These are phyloP conservation scores for Herminia tarsipennalis DNA, from an alignment of 2,888 invertebrate species.

Conservation along the genomic window DNA sequence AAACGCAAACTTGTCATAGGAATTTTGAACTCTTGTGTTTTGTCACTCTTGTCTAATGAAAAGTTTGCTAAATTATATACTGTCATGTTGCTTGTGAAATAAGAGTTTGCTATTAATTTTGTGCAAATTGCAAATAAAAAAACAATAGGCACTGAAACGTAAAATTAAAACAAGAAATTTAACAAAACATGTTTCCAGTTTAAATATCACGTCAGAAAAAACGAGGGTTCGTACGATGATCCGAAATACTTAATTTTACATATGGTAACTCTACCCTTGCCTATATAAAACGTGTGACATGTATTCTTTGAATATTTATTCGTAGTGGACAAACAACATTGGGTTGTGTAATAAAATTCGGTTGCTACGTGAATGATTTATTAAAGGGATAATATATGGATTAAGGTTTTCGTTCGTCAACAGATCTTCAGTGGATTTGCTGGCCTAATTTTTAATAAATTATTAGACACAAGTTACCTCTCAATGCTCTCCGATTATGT, in stretches of 20 bases:
- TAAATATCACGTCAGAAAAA: background rate
- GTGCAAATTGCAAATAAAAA: no score
- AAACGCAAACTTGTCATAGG: background rate
- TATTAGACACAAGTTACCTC: no score
- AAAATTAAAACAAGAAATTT: no score
- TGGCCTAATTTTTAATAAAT: background rate
- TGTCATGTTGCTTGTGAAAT: no score
- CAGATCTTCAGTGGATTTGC: background rate
- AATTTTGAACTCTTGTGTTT: no score
- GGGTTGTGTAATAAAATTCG: slow-evolving; percentile 24
- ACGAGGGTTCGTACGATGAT: no score
- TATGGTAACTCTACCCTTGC: slow-evolving; percentile 1
- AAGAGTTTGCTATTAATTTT: no score
- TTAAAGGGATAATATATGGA: slow-evolving; percentile 12
- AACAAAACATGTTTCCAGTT: background rate
- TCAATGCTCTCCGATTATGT: no score
- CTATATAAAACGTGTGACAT: slow-evolving; percentile 32
- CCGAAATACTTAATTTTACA: background rate
- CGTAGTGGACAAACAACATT: slow-evolving; percentile 32
- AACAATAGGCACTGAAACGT: no score
- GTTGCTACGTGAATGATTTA: slow-evolving; percentile 25
- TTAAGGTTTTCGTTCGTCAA: background rate
- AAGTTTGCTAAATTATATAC: no score
- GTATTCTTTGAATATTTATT: slow-evolving; percentile 46
- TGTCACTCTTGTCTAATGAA: no score